Percentiles rank a stretch among this genome's conserved stretches.
Conservation (phyloP, 2,113 vertebrate species). For the Vicugna pacos region DNA sequence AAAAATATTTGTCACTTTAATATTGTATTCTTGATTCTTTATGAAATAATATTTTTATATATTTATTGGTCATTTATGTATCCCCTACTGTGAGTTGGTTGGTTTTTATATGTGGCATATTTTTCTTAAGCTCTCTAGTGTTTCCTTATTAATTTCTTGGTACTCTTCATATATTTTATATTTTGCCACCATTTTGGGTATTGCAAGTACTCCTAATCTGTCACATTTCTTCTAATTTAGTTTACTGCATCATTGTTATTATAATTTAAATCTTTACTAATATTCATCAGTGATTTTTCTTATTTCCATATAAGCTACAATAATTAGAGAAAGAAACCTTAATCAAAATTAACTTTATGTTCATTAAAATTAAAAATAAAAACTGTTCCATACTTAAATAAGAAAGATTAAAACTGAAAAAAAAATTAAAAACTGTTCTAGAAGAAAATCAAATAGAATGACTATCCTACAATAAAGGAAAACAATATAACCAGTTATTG, state of each 20-base stretch:
- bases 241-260: neutral
- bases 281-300: neutral
- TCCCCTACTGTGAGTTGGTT: neutral
- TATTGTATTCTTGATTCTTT: neutral
- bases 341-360: neutral
- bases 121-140: neutral
- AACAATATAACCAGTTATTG: neutral
- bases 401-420: neutral
- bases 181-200: neutral
- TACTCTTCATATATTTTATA: neutral
- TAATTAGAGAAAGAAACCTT: neutral
- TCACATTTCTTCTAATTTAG: neutral
- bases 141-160: neutral
- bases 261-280: neutral
- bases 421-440: neutral
- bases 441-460: neutral
- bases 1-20: conserved; percentile 9
- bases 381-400: neutral
- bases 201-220: neutral
- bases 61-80: neutral
- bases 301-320: neutral
- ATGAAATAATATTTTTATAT: neutral
- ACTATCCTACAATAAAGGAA: neutral
- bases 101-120: neutral
- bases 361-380: conserved; percentile 9